A percentile compares a stretch with the other conserved stretches of the same genome.
phyloP scores from a whole-genome alignment of 2,888 invertebrate species.

The Aplocera efformata region DNA sequence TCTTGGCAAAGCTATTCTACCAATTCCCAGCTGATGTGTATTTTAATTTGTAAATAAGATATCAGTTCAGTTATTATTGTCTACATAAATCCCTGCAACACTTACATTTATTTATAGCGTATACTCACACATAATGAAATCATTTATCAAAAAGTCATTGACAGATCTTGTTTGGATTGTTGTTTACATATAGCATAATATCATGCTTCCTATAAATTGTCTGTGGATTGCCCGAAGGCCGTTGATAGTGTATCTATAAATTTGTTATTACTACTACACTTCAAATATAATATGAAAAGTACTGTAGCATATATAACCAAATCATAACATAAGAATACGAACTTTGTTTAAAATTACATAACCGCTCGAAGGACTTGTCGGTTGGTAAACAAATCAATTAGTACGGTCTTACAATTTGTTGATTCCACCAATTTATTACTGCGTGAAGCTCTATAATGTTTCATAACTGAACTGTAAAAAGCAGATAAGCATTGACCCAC shows the following conservation, averaged over 20 bases:
- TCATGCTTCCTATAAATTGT: constrained; percentile 24
- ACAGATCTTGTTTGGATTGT: constrained; percentile 33
- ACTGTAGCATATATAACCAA: too few species aligned
- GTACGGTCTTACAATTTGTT: constrained; percentile 9
- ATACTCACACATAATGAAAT: constrained; percentile 15
- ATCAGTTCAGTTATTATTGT: constrained; percentile 10
- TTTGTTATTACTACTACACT: background rate
- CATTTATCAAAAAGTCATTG: constrained; percentile 22
- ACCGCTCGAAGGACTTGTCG: too few species aligned
- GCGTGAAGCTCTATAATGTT: constrained; percentile 26
- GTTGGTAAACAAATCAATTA: constrained; percentile 18
- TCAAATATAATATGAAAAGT: too few species aligned
- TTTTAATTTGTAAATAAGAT: too few species aligned
- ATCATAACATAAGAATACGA: too few species aligned
- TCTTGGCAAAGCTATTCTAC: too few species aligned
- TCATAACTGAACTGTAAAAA: constrained; percentile 32
- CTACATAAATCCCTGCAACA: constrained; percentile 15
- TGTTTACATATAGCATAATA: constrained; percentile 28
- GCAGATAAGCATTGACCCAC: constrained; percentile 40
- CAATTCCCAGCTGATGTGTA: too few species aligned
- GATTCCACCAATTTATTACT: constrained; percentile 17
- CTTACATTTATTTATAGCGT: constrained; percentile 15
- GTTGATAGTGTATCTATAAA: constrained; percentile 2
- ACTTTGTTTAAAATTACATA: too few species aligned
- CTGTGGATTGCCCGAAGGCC: constrained; percentile 16